Percentiles rank a stretch among this genome's conserved stretches.
Evolutionary conservation across 1,140 invertebrate genomes (phyloP).

Genomic region (Lucilia cuprina): DNA sequence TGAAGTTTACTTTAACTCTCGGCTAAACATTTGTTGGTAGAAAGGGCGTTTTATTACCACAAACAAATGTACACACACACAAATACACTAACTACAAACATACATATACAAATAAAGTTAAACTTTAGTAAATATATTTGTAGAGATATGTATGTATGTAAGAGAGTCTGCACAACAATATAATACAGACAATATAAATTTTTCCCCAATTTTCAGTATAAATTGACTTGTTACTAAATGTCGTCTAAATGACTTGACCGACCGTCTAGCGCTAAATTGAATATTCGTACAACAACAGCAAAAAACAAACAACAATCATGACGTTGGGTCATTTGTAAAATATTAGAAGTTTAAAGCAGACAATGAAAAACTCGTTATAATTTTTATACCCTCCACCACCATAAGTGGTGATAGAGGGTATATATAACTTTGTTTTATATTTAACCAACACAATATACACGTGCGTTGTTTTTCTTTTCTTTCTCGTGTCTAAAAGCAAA

Average conservation of each 20-base stretch:
- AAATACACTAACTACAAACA: not conserved
- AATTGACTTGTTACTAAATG: not conserved
- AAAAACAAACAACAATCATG: not conserved
- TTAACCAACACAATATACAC: not conserved
- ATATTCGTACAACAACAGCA: not conserved
- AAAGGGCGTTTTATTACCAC: constrained; percentile 5
- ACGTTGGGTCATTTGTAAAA: constrained; percentile 10
- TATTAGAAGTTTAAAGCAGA: constrained; percentile 9
- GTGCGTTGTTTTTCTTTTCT: not conserved
- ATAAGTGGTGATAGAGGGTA: too few relatives aligned
- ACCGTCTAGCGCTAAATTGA: constrained; percentile 11
- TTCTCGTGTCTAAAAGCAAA: not conserved
- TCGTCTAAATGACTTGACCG: not conserved
- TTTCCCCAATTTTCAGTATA: constrained; percentile 12
- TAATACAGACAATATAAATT: not conserved
- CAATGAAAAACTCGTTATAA: constrained; percentile 15
- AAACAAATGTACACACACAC: not conserved
- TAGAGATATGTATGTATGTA: not conserved
- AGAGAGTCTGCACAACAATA: not conserved
- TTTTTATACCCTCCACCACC: too few relatives aligned
- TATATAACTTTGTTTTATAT: too few relatives aligned
- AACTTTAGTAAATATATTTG: not conserved
- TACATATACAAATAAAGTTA: not conserved
- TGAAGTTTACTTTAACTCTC: not conserved
- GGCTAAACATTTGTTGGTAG: not conserved